Evolutionary conservation across 2,797 vertebrate species (phyloP), one percentile per base, ranked within the genome.

Genomic region (Podargus strigoides): DNA sequence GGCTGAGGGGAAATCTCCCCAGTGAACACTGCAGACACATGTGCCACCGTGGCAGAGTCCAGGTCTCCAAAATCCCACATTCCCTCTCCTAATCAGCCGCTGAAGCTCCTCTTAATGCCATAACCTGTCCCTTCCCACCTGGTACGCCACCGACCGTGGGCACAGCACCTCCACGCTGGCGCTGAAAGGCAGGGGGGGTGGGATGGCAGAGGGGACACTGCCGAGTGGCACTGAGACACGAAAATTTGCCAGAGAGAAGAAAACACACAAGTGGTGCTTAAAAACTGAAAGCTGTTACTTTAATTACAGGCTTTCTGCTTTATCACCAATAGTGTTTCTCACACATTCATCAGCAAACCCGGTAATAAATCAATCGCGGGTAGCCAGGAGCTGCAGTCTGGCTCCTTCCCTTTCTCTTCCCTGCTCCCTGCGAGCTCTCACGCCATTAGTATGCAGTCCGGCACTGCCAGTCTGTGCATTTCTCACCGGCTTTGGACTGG

Each of bases 281-380:
- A 95, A 95, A 98, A 94, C 94, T 95, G 96, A 97, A 97, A 97
- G 95, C 96, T 96, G 97, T 89, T 97, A 92, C 96, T 98, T 97
- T 97, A 97, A 97, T 98, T 97, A 97, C 9, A 93, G 93, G 73
- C 92, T 63, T 95, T 95, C 97, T 92, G 96, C 94, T 97, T 96
- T 95, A 95, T 97, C 97, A 94, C 96, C 78, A 92, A 93, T 62
- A 90, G 93, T 46, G 14, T 94, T 97, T 93, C 97, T 97, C 97
- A 96, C 96, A 95, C 95, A 95, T 97, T 97, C 97, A 89, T 97
- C 96, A 97, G 97, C 89, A 94, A 96, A 96, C 84, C 91, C 55
- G 91, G 96, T 97, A 96, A 98, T 97, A 97, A 97, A 97, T 97
- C 97, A 96, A 96, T 98, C 85, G 92, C 7, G 66, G 82, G 90